Base-by-base conservation (phyloP, 2,113 vertebrate species). In the Ancistrus triradiatus region DNA sequence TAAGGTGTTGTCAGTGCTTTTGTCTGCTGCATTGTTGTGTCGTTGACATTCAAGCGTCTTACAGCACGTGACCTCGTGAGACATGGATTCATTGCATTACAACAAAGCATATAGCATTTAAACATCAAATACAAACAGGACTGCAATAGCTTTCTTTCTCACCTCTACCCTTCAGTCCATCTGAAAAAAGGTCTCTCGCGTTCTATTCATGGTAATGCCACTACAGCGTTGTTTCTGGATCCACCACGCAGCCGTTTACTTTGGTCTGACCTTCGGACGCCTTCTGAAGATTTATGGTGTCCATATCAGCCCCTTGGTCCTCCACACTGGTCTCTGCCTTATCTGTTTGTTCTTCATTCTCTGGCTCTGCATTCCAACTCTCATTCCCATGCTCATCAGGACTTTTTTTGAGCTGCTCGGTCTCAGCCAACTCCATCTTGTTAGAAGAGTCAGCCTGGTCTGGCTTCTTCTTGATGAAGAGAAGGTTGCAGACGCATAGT, bases 161-260 rank as follows among this genome's bases (percentile, higher is more conserved):
- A 14, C 0, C 40, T n/a, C n/a, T n/a, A n/a, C n/a, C n/a, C n/a
- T n/a, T n/a, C n/a, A 3, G 59, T 42, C 43, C 35, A 25, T 63
- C 60, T 59, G 17, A 37, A 6, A 35, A 24, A 43, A 8, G 6
- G 62, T 13, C 2, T 66, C 13, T 40, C 13, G 3, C 3, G 59
- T 38, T 31, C 22, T n/a, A 5, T 13, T 42, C 21, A 24, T 1
- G 7, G 38, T 37, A 15, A 18, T 28, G 11, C 42, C 53, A 55
- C 93, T 81, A 93, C 73, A 92, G 87, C 7, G 84, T 88, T 0
- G 90, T 89, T 65, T 93, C 89, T 0, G 88, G 87, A 63, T 86
- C 90, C 43, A 86, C 77, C 6, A 83, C 77, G 69, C 84, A 83
- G 0, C 87, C 86, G 0, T 83, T 90, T 58, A 82, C 80, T 68